Evolutionary conservation across 2,113 vertebrate genomes (phyloP).

Genomic region (Dasypus novemcinctus): DNA sequence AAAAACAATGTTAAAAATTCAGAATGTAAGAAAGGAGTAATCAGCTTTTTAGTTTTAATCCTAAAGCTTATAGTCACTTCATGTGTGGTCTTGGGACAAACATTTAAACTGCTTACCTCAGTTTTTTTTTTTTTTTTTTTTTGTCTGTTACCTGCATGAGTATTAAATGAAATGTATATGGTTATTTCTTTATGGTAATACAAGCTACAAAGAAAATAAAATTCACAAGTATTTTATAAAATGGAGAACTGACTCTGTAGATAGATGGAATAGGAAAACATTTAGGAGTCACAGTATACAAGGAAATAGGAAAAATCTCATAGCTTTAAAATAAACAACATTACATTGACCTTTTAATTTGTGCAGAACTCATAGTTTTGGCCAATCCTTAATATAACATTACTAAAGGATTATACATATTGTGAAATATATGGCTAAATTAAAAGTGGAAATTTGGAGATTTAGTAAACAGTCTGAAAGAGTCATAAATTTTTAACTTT

Average conservation of each 20-base stretch:
- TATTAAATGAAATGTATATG: slow-evolving; percentile 21
- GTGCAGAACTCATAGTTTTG: slow-evolving; percentile 26
- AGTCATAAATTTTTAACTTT: slow-evolving; percentile 34
- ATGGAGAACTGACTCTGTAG: slow-evolving; percentile 39
- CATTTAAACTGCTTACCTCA: slow-evolving; percentile 70
- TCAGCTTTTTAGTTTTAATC: slow-evolving; percentile 74
- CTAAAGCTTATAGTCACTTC: slow-evolving; percentile 59
- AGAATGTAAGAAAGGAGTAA: slow-evolving; percentile 63
- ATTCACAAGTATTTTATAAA: slow-evolving; percentile 60
- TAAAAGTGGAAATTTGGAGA: not conserved
- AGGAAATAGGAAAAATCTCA: slow-evolving; percentile 12
- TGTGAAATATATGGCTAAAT: slow-evolving; percentile 42
- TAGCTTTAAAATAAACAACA: slow-evolving; percentile 27
- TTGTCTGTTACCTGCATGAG: not conserved
- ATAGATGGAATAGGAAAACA: not conserved
- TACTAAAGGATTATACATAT: slow-evolving; percentile 19
- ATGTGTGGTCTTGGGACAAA: slow-evolving; percentile 68
- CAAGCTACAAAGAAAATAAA: slow-evolving; percentile 45
- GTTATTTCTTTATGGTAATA: slow-evolving; percentile 36
- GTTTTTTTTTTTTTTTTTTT: too few species aligned
- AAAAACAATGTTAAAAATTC: slow-evolving; percentile 60
- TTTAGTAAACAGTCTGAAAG: slow-evolving; percentile 18
- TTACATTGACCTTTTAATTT: slow-evolving; percentile 44
- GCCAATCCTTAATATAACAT: not conserved
- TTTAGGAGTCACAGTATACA: not conserved